These are phyloP conservation scores for Callimorpha dominula DNA, from an alignment of 2,888 invertebrate genomes.

Conservation along the genomic window DNA sequence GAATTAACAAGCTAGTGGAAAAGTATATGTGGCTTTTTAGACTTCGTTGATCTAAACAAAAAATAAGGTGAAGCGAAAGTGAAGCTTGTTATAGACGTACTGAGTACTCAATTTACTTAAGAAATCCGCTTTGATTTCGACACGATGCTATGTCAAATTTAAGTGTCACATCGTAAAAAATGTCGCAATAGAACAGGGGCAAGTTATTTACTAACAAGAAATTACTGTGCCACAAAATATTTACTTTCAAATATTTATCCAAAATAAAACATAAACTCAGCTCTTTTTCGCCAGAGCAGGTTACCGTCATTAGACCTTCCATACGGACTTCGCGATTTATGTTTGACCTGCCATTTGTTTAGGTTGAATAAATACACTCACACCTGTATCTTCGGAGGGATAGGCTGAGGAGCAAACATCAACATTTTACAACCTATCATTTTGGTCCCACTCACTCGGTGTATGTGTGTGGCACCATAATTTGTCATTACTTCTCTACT, in stretches of 20 bases:
- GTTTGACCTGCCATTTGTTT: too few species aligned
- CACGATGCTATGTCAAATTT: background rate
- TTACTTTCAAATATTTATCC: background rate
- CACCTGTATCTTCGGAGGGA: too few species aligned
- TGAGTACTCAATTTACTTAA: background rate
- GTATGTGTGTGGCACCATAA: too few species aligned
- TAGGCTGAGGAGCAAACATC: too few species aligned
- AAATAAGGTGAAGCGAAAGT: conserved; percentile 65
- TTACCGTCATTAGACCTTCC: background rate
- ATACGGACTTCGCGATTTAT: too few species aligned
- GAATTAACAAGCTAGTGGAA: conserved; percentile 45
- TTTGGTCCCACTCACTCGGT: too few species aligned
- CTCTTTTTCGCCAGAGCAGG: background rate
- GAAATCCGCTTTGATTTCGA: background rate
- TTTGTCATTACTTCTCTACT: background rate
- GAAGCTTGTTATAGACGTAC: conserved; percentile 29
- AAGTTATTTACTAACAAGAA: background rate
- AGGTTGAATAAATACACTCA: too few species aligned
- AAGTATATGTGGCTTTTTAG: conserved; percentile 49
- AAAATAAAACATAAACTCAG: background rate
- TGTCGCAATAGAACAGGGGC: background rate
- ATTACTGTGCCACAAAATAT: background rate
- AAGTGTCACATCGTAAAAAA: background rate
- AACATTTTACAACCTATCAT: too few species aligned
- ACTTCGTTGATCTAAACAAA: conserved; percentile 48